A percentile compares a stretch with the other conserved stretches of the same genome.
Conservation (phyloP, 1,140 invertebrate genomes). For the Orussus abietinus region DNA sequence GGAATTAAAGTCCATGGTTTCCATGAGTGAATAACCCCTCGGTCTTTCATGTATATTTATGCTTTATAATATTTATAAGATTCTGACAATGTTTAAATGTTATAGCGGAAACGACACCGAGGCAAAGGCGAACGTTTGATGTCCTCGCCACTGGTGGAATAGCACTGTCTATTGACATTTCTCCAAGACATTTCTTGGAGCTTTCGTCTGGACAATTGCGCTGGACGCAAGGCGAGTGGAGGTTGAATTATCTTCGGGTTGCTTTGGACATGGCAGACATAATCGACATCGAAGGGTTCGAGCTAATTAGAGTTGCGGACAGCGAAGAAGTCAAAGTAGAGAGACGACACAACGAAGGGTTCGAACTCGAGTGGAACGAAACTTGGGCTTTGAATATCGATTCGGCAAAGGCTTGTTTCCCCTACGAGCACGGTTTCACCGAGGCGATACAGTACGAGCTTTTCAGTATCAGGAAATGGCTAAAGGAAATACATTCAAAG, state of each 20-base stretch:
- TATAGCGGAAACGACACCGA: conserved; percentile 14
- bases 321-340: conserved; percentile 64
- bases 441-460: conserved; percentile 90
- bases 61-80: no score
- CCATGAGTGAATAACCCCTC: no score
- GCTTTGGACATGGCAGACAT: conserved; percentile 74
- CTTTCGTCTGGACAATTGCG: conserved; percentile 45
- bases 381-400: conserved; percentile 70
- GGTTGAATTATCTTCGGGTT: conserved; percentile 38
- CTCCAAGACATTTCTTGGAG: conserved; percentile 44
- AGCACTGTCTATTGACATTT: conserved; percentile 44
- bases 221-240: conserved; percentile 46
- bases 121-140: conserved; percentile 32
- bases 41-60: no score
- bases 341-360: conserved; percentile 68
- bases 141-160: conserved; percentile 43
- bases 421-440: conserved; percentile 91
- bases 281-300: conserved; percentile 70
- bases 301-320: conserved; percentile 56
- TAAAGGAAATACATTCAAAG: conserved; percentile 64
- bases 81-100: conserved; percentile 10
- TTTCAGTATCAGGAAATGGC: conserved; percentile 87
- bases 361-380: conserved; percentile 66
- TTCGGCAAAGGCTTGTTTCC: conserved; percentile 75
- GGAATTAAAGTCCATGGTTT: no score